A percentile compares a stretch with the other conserved stretches of the same genome.
These are phyloP conservation scores for Drosophila engyochracea DNA, from an alignment of 2,888 invertebrate genomes.

Conservation along the genomic window DNA sequence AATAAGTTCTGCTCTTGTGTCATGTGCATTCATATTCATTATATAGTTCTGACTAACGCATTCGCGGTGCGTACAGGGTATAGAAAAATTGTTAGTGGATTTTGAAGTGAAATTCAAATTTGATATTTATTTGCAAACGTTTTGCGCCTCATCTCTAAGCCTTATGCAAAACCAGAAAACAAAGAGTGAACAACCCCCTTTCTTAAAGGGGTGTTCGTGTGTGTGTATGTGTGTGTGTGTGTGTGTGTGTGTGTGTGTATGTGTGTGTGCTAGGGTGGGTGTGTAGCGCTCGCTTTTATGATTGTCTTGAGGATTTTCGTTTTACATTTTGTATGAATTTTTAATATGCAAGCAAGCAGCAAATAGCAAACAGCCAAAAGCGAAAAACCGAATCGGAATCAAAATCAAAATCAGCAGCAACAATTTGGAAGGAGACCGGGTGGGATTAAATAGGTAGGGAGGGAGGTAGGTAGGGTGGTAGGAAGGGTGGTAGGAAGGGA, in stretches of 20 bases:
- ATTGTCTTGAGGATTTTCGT: conserved; percentile 81
- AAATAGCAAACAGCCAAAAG: conserved; percentile 79
- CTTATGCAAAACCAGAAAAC: conserved; percentile 19
- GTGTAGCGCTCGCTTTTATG: conserved; percentile 58
- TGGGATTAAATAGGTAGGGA: not conserved
- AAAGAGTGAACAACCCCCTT: conserved; percentile 30
- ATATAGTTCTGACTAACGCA: not conserved
- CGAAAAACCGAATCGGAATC: conserved; percentile 66
- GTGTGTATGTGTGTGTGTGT: conserved; percentile 1
- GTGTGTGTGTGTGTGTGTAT: conserved; percentile 5
- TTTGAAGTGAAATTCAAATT: conserved; percentile 58
- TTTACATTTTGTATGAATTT: conserved; percentile 80
- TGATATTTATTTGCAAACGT: conserved; percentile 73
- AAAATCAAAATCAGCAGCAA: conserved; percentile 51
- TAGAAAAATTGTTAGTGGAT: conserved; percentile 34
- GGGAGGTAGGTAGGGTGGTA: too few relatives aligned
- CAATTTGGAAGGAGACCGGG: conserved; percentile 10
- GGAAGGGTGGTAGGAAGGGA: too few relatives aligned
- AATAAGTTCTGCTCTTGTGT: not conserved
- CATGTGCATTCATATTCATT: not conserved
- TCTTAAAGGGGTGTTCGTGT: conserved; percentile 1
- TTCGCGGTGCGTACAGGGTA: not conserved
- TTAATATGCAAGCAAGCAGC: conserved; percentile 67
- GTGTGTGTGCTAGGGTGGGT: conserved; percentile 11
- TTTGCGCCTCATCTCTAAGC: conserved; percentile 47